phyloP scores from a whole-genome alignment of 2,797 vertebrate genomes.

The Helicolenus hilgendorfi region DNA sequence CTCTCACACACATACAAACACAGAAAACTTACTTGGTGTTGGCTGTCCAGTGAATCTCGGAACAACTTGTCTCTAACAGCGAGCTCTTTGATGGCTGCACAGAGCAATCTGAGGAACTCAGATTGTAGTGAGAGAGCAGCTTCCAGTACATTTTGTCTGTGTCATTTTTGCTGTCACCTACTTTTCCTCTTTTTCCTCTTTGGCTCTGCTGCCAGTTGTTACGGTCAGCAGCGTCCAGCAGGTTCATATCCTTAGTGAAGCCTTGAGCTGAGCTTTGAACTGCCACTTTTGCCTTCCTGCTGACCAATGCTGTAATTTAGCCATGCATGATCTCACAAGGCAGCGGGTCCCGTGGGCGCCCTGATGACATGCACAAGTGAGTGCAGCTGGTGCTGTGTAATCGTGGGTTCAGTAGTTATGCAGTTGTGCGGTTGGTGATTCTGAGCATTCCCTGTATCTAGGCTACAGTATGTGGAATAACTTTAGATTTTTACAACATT shows the following conservation, averaged over 20 bases:
- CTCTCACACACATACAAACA: not conserved
- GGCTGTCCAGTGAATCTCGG: constrained; percentile 22
- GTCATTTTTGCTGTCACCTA: constrained; percentile 57
- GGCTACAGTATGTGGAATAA: constrained; percentile 28
- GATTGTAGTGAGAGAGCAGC: constrained; percentile 45
- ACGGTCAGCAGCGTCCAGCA: constrained; percentile 41
- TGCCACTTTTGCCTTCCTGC: constrained; percentile 49
- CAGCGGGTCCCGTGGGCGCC: constrained; percentile 29
- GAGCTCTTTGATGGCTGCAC: constrained; percentile 35
- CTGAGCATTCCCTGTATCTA: constrained; percentile 1
- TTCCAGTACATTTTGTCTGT: constrained; percentile 46
- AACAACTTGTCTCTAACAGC: constrained; percentile 30
- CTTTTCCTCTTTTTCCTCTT: constrained; percentile 40
- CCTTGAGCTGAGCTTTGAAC: constrained; percentile 70
- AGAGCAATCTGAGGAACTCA: constrained; percentile 39
- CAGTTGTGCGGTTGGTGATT: constrained; percentile 6
- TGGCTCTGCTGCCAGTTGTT: constrained; percentile 38
- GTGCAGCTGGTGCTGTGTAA: constrained; percentile 54
- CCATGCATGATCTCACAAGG: constrained; percentile 57
- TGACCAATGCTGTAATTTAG: constrained; percentile 65
- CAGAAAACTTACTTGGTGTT: constrained; percentile 7
- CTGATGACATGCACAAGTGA: constrained; percentile 56
- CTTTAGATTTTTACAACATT: not conserved
- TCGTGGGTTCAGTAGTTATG: constrained; percentile 47
- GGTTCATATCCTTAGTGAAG: constrained; percentile 45